Percentiles rank a stretch among this genome's conserved stretches.
phyloP scores from a whole-genome alignment of 2,888 invertebrate genomes.

The Blera fallax region DNA sequence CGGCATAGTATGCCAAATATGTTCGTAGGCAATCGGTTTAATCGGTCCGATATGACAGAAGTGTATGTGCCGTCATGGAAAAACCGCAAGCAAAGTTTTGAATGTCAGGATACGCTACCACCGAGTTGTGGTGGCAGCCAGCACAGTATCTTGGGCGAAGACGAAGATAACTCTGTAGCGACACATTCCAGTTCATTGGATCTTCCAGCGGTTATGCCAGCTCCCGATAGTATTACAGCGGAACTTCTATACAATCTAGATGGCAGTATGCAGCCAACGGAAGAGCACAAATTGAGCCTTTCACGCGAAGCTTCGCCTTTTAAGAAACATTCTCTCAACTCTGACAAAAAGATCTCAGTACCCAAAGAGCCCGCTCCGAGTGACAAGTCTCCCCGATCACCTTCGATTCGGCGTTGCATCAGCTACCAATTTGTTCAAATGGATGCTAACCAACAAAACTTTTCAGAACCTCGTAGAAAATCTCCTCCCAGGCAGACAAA shows the following conservation, averaged over 20 bases:
- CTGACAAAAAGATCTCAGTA: slow-evolving; percentile 82
- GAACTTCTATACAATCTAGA: slow-evolving; percentile 83
- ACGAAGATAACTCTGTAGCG: slow-evolving; percentile 77
- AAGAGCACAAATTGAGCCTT: slow-evolving; percentile 76
- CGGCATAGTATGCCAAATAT: slow-evolving; percentile 87
- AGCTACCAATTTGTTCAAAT: slow-evolving; percentile 82
- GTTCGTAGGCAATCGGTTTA: slow-evolving; percentile 85
- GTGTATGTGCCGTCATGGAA: slow-evolving; percentile 84
- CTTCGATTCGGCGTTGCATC: slow-evolving; percentile 82
- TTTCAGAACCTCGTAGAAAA: slow-evolving; percentile 36
- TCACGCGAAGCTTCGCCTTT: slow-evolving; percentile 79
- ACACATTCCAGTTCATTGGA: slow-evolving; percentile 85
- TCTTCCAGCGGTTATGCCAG: slow-evolving; percentile 82
- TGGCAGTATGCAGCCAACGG: slow-evolving; percentile 68
- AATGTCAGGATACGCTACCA: slow-evolving; percentile 70
- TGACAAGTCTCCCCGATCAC: slow-evolving; percentile 69
- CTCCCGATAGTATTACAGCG: slow-evolving; percentile 83
- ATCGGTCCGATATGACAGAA: slow-evolving; percentile 83
- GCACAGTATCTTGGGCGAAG: slow-evolving; percentile 37
- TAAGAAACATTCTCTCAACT: slow-evolving; percentile 84
- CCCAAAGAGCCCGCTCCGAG: slow-evolving; percentile 62
- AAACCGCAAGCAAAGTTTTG: slow-evolving; percentile 78
- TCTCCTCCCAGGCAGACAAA: slow-evolving; percentile 59
- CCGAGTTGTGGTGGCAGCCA: slow-evolving; percentile 9
- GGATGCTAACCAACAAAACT: slow-evolving; percentile 44